Evolutionary conservation across 2,113 vertebrate species (phyloP), one percentile per base, ranked within the genome.

Genomic region (Lontra canadensis): DNA sequence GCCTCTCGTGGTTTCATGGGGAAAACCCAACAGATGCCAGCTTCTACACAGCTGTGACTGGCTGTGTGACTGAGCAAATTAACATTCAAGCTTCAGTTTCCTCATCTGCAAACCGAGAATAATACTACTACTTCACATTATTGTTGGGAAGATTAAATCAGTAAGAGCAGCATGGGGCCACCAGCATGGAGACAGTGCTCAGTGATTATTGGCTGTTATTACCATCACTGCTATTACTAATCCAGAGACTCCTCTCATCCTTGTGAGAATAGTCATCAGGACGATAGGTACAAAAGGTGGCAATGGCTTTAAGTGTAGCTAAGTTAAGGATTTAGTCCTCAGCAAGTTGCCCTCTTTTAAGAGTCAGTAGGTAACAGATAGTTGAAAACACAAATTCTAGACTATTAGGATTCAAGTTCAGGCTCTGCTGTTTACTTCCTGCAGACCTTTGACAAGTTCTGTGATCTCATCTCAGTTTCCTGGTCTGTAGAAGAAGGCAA

Each of bases 61-160:
- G 25, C 63, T 83, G 23, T 82, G 44, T 73, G 29, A 88, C 42
- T 59, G 21, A 92, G 17, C 17, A 49, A 90, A 31, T 52, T 80
- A 26, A 21, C 65, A 90, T 6, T 44, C 29, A 52, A 26, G 14
- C 67, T 69, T 91, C 52, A 84, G 79, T 96, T 90, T 96, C 74
- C 92, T 95, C 87, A 85, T 71, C 95, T 78, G 61, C 6, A 90
- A 89, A 93, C 59, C 15, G 80, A 55, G 10, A 80, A 63, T 90
- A 61, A 76, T 36, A 79, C 83, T 44, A 18, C 14, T 29, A 34
- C 25, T 84, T 80, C 42, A 44, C 13, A 55, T 1, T 34, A 17
- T 57, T 93, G 7, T 25, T 92, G 21, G 21, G 25, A 61, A 42
- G 15, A n/a, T 80, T 61, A 91, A 88, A 42, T 76, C 61, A 83